Conservation (phyloP, 2,888 invertebrate genomes). For the Ophion ventricosus region DNA sequence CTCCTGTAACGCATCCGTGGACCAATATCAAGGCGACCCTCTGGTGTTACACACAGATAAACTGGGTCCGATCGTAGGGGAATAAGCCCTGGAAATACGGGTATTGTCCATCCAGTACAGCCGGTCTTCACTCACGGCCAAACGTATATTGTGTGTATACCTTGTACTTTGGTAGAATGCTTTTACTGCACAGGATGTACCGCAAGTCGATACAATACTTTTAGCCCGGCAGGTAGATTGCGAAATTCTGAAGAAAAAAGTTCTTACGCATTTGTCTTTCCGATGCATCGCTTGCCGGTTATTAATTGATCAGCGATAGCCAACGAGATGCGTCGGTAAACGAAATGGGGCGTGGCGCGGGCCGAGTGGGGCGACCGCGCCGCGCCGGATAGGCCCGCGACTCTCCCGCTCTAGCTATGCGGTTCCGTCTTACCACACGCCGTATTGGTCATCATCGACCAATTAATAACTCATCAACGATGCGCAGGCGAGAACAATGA, state of each 20-base stretch:
- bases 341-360: too few relatives aligned
- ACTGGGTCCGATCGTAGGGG: slow-evolving; percentile 38
- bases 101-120: slow-evolving; percentile 57
- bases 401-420: background rate
- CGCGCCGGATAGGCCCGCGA: too few relatives aligned
- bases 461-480: background rate
- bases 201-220: background rate
- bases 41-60: slow-evolving; percentile 44
- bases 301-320: too few relatives aligned
- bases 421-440: background rate
- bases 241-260: too few relatives aligned
- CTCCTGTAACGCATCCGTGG: slow-evolving; percentile 40
- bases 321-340: too few relatives aligned
- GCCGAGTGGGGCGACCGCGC: too few relatives aligned
- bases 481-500: background rate
- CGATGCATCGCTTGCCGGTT: too few relatives aligned
- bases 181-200: slow-evolving; percentile 6
- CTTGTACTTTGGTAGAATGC: slow-evolving; percentile 1
- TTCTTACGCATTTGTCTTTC: too few relatives aligned
- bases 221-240: too few relatives aligned
- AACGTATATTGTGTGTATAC: slow-evolving; percentile 32
- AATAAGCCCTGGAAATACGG: slow-evolving; percentile 55
- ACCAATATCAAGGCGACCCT: slow-evolving; percentile 59
- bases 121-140: background rate
- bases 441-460: background rate